These are phyloP conservation scores for Bambusicola thoracicus DNA, from an alignment of 2,113 vertebrate species.

Conservation along the genomic window DNA sequence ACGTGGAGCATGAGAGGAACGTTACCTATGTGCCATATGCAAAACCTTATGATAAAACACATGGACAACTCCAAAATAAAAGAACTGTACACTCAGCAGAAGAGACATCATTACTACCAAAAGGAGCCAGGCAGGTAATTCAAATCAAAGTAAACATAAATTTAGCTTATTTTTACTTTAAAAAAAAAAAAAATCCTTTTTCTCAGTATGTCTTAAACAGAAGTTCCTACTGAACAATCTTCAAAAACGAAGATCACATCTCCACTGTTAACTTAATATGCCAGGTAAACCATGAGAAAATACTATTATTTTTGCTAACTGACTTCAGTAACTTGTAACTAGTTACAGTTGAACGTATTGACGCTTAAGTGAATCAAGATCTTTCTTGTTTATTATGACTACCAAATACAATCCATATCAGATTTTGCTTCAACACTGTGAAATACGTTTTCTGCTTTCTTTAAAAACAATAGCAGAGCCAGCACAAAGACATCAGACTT, in stretches of 20 bases:
- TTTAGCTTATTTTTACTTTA: background rate
- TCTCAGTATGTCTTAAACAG: background rate
- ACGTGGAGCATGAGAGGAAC: constrained; percentile 39
- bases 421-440: background rate
- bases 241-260: background rate
- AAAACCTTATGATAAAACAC: background rate
- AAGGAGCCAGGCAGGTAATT: background rate
- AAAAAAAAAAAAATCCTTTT: background rate
- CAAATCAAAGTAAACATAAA: background rate
- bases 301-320: background rate
- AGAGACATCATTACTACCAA: constrained; percentile 4
- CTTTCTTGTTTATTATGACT: background rate
- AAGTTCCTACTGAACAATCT: background rate
- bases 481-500: background rate
- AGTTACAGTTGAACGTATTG: background rate
- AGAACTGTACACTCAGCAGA: background rate
- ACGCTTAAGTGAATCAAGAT: background rate
- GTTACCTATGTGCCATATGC: constrained; percentile 74
- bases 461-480: background rate
- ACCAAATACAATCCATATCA: background rate
- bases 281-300: constrained; percentile 7
- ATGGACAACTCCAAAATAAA: background rate
- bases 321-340: background rate
- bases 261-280: background rate
- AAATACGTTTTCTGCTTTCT: background rate